Conservation (phyloP, 2,888 invertebrate genomes). For the Autographa pulchrina region DNA sequence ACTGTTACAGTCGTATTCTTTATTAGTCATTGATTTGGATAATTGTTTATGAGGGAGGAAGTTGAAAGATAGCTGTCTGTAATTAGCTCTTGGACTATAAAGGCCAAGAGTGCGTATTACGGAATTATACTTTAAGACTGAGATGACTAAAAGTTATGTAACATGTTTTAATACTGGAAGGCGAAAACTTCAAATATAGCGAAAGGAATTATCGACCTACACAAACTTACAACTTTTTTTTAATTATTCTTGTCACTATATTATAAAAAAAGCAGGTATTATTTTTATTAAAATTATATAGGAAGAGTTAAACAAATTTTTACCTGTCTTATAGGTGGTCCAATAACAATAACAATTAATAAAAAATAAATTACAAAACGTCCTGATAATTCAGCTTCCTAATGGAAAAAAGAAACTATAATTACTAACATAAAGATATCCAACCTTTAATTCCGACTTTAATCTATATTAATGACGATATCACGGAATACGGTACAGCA, state of each 20-base stretch:
- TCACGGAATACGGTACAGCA: not conserved
- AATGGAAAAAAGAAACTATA: not conserved
- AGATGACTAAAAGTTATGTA: too few relatives aligned
- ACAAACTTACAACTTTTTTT: too few relatives aligned
- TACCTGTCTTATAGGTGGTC: slow-evolving; percentile 13
- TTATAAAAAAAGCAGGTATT: too few relatives aligned
- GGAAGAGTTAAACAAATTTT: too few relatives aligned
- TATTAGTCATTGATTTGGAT: slow-evolving; percentile 22
- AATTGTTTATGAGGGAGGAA: not conserved
- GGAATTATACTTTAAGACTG: too few relatives aligned
- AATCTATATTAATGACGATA: not conserved
- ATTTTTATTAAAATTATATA: too few relatives aligned
- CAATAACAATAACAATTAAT: too few relatives aligned
- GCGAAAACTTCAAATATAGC: too few relatives aligned
- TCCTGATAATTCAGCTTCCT: not conserved
- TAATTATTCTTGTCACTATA: too few relatives aligned
- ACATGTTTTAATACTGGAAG: too few relatives aligned
- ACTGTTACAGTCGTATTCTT: slow-evolving; percentile 11
- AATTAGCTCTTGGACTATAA: not conserved
- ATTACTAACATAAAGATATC: not conserved
- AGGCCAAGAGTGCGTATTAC: not conserved
- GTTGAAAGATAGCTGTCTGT: not conserved
- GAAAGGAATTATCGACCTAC: too few relatives aligned
- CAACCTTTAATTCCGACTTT: not conserved
- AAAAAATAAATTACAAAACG: too few relatives aligned